Evolutionary conservation across 1,140 invertebrate genomes (phyloP).

Genomic region (Apis laboriosa): DNA sequence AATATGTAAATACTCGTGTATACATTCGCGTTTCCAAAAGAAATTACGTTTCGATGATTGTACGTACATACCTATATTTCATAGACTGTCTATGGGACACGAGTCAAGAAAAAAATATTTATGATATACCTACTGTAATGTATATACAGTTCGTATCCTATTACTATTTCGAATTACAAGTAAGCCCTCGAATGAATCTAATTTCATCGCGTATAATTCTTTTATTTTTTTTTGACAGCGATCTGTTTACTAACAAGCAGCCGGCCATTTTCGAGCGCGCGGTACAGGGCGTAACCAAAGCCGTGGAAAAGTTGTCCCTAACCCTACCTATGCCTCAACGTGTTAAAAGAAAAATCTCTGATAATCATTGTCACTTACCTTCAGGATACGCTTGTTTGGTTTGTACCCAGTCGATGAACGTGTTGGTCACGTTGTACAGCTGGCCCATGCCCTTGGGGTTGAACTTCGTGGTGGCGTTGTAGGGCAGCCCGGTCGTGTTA

Average conservation of each 20-base stretch:
- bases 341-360: neutral
- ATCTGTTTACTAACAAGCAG: conserved; percentile 67
- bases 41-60: neutral
- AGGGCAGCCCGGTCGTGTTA: conserved; percentile 77
- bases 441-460: conserved; percentile 86
- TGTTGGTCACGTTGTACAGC: conserved; percentile 85
- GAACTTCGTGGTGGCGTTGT: conserved; percentile 83
- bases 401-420: conserved; percentile 83
- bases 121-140: neutral
- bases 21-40: neutral
- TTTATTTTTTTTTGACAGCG: conserved; percentile 44
- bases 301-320: conserved; percentile 44
- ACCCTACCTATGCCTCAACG: conserved; percentile 24
- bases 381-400: conserved; percentile 81
- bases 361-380: conserved; percentile 75
- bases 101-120: too few species aligned
- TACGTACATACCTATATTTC: neutral
- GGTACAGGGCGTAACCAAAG: conserved; percentile 69
- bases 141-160: neutral
- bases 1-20: too few species aligned
- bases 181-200: neutral
- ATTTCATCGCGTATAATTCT: neutral
- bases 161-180: neutral
- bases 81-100: too few species aligned
- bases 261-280: conserved; percentile 68